Base-by-base conservation (phyloP, 2,888 invertebrate genomes). In the Alsophila aescularia region DNA sequence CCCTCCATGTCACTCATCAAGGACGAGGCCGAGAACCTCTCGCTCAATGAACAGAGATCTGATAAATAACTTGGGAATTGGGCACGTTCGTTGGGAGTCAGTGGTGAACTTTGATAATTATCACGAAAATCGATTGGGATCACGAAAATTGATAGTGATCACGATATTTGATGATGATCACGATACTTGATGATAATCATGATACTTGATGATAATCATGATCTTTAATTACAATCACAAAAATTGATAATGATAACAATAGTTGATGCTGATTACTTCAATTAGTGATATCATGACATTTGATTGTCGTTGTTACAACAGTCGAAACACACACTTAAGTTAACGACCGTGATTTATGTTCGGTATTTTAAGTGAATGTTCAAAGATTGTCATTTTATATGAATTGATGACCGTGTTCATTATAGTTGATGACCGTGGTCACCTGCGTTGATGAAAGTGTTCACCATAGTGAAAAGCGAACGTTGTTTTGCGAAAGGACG, bases 11-110 rank as follows among this genome's bases (percentile, higher is more conserved):
- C 88, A 1, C 92, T 89, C 72, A 84, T 88, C 67, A 89, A 91
- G 59, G 92, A 92, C 55, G 92, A 92, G 66, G 92, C 92, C 0
- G 92, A 92, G 58, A 92, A 92, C 69, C 74, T 92, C 6, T 92
- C 92, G 4, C 85, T 92, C 49, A 92, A 92, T 72, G 90, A 90
- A 70, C 90, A 90, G 67, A 86, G 91, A 82, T 86, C 87, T 81
- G 91, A 91, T 65, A 91, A 90, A 73, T 90, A 88, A 53, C 37
- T 40, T 31, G 41, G n/a, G 14, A 34, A 35, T 13, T 45, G 2
- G 12, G 2, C 14, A 43, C 31, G 27, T 32, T 32, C 13, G 41
- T 16, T 42, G 16, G 7, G 9, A 3, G 16, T n/a, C n/a, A n/a
- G 5, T 36, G 36, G 35, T 35, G 35, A 35, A 18, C 34, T 13